These are phyloP conservation scores for Sisyra nigra DNA, from an alignment of 2,888 invertebrate species.

Conservation along the genomic window DNA sequence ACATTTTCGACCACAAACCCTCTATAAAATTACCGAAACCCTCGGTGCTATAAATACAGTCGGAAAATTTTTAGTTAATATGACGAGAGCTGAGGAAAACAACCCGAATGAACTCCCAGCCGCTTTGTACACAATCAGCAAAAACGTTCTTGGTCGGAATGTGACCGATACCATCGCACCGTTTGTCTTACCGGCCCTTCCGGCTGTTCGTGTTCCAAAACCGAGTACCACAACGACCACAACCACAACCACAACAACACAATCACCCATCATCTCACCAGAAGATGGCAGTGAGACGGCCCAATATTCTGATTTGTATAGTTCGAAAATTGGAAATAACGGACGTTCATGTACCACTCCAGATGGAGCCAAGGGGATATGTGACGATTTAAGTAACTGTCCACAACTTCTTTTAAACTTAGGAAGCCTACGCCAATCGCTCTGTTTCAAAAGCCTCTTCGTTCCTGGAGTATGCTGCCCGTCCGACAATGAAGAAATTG, in stretches of 20 bases:
- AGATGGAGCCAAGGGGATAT: constrained; percentile 60
- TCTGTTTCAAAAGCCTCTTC: constrained; percentile 82
- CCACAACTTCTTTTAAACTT: constrained; percentile 70
- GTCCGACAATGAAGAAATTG: constrained; percentile 36
- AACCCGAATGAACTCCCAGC: constrained; percentile 38
- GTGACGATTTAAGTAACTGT: constrained; percentile 78
- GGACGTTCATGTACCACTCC: constrained; percentile 64
- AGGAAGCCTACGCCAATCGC: constrained; percentile 63
- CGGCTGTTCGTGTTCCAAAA: constrained; percentile 13
- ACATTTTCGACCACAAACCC: constrained; percentile 25
- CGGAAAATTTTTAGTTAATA: constrained; percentile 70
- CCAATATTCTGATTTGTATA: constrained; percentile 24
- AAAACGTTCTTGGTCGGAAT: constrained; percentile 61
- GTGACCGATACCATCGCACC: constrained; percentile 70
- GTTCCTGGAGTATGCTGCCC: constrained; percentile 90
- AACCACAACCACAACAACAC: constrained; percentile 21
- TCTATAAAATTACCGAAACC: constrained; percentile 39
- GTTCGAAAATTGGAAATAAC: constrained; percentile 31
- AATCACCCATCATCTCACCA: constrained; percentile 24
- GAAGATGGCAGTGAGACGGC: constrained; percentile 15
- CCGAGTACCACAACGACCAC: constrained; percentile 10
- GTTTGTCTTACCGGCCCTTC: constrained; percentile 35
- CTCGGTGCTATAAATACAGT: constrained; percentile 72
- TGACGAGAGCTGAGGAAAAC: constrained; percentile 39
- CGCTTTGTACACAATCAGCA: constrained; percentile 64